Conservation (phyloP, 2,888 invertebrate species). For the Habroteleia sp. region DNA sequence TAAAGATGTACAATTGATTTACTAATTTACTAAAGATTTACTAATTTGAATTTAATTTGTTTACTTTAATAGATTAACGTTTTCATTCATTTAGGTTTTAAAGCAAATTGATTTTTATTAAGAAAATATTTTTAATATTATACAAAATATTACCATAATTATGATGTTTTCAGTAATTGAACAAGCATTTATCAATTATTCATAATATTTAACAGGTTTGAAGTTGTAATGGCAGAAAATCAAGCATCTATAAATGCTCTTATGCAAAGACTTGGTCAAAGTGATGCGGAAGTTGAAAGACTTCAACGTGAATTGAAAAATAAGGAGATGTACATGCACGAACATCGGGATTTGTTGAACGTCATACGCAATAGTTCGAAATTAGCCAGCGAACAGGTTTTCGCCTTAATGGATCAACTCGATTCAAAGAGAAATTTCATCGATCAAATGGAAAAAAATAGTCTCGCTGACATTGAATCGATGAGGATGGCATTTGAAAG, state of each 20-base stretch:
- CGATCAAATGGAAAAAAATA: constrained; percentile 72
- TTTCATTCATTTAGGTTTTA: no score
- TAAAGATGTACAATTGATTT: no score
- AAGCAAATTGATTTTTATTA: no score
- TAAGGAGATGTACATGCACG: constrained; percentile 70
- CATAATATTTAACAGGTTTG: constrained; percentile 67
- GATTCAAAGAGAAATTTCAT: constrained; percentile 71
- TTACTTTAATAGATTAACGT: no score
- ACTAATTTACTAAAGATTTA: no score
- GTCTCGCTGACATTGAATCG: constrained; percentile 71
- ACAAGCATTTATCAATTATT: neutral
- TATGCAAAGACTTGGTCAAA: constrained; percentile 73
- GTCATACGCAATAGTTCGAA: constrained; percentile 73
- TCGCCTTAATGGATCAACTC: constrained; percentile 70
- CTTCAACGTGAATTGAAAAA: constrained; percentile 72
- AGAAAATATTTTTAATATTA: no score
- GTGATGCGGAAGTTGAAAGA: constrained; percentile 75
- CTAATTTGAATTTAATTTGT: no score
- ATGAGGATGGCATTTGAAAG: constrained; percentile 70
- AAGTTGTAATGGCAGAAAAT: constrained; percentile 77
- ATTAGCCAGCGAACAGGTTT: constrained; percentile 73
- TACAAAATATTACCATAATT: no score
- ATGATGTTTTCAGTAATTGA: no score
- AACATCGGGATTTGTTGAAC: constrained; percentile 72
- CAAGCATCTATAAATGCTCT: constrained; percentile 76